Conservation (phyloP, 2,888 invertebrate genomes). For the Dicyrtomina minuta region DNA sequence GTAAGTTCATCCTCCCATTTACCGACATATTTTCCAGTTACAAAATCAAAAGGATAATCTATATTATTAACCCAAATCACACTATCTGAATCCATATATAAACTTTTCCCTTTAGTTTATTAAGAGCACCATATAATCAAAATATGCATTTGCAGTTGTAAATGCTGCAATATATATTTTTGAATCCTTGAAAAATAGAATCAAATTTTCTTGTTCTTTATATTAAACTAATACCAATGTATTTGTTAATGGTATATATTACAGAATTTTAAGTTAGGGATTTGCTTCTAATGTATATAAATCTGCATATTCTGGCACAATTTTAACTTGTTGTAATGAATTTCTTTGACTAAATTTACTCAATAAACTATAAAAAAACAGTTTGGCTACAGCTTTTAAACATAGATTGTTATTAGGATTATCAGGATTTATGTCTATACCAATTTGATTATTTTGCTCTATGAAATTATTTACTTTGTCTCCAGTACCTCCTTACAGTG, state of each 20-base stretch:
- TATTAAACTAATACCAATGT: not conserved
- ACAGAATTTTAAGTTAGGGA: too few species aligned
- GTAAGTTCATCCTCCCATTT: not conserved
- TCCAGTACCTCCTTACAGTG: too few species aligned
- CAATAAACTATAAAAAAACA: not conserved
- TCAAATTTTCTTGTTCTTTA: not conserved
- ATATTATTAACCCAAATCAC: not conserved
- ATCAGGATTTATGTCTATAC: not conserved
- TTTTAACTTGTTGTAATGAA: conserved; percentile 1
- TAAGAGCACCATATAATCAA: not conserved
- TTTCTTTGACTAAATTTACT: not conserved
- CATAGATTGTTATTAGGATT: not conserved
- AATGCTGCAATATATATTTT: conserved; percentile 1
- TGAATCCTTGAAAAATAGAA: not conserved
- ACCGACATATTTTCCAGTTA: not conserved
- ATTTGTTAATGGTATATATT: too few species aligned
- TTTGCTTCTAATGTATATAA: not conserved
- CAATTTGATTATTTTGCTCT: not conserved
- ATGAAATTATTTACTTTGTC: not conserved
- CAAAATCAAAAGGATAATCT: not conserved
- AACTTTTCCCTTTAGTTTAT: not conserved
- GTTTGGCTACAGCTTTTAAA: not conserved
- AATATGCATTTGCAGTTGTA: conserved; percentile 5
- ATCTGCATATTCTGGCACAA: not conserved
- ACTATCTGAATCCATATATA: not conserved